These are phyloP conservation scores for Tretioscincus oriximinensis DNA, from an alignment of 2,113 vertebrate genomes.

Conservation along the genomic window DNA sequence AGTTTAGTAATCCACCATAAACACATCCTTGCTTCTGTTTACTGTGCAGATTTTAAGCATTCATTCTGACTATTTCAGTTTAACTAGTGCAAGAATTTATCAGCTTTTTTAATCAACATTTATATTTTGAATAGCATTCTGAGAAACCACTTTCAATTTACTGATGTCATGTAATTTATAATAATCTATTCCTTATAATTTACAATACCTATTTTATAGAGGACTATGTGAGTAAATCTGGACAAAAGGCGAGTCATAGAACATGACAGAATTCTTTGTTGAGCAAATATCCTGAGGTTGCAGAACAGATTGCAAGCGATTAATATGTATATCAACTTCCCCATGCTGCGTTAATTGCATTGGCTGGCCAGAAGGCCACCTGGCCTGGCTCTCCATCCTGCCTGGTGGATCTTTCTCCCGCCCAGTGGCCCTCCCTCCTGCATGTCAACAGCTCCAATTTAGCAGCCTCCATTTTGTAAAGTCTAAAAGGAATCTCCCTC, in stretches of 20 bases:
- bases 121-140: neutral
- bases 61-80: neutral
- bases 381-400: no score
- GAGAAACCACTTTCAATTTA: neutral
- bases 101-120: neutral
- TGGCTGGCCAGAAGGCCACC: no score
- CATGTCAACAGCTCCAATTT: no score
- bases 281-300: neutral
- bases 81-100: neutral
- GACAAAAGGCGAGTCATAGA: neutral
- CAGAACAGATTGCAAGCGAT: no score
- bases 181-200: neutral
- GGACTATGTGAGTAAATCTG: neutral
- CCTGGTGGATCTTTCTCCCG: no score
- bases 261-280: neutral
- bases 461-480: no score
- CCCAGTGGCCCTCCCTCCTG: no score
- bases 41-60: slow-evolving; percentile 3
- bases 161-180: neutral
- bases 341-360: no score
- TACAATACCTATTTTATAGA: neutral
- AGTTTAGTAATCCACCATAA: slow-evolving; percentile 2
- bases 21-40: neutral
- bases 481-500: no score
- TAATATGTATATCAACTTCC: no score